Evolutionary conservation across 2,888 invertebrate species (phyloP).

Genomic region (Rhyacophila evoluta): DNA sequence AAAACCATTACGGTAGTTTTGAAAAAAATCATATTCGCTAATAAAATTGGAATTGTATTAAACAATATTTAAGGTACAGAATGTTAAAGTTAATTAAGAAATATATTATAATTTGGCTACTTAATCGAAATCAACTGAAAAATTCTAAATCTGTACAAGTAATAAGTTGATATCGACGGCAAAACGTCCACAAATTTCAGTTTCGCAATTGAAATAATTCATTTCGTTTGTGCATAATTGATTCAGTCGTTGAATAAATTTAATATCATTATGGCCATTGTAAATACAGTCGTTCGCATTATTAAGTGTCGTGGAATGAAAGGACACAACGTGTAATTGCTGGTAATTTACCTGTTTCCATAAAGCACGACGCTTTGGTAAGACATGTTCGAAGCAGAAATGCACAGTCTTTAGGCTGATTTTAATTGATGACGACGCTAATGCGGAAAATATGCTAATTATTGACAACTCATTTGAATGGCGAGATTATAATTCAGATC

Average conservation of each 20-base stretch:
- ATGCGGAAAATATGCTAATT: conserved; percentile 53
- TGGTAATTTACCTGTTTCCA: conserved; percentile 50
- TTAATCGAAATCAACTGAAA: too few relatives aligned
- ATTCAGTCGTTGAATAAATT: conserved; percentile 4
- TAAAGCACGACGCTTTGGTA: conserved; percentile 42
- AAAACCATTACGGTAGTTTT: too few relatives aligned
- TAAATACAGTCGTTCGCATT: conserved; percentile 26
- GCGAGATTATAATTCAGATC: conserved; percentile 29
- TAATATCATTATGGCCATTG: conserved; percentile 19
- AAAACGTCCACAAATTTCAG: background rate
- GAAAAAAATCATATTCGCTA: too few relatives aligned
- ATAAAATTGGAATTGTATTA: too few relatives aligned
- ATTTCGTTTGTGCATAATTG: background rate
- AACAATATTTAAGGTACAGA: too few relatives aligned
- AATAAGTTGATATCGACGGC: too few relatives aligned
- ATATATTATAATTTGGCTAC: too few relatives aligned
- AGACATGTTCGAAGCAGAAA: conserved; percentile 36
- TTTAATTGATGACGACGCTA: conserved; percentile 54
- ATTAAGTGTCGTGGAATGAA: conserved; percentile 33
- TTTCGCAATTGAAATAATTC: background rate
- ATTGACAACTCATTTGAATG: conserved; percentile 18
- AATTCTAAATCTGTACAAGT: too few relatives aligned
- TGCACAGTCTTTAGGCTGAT: conserved; percentile 49
- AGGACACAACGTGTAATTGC: conserved; percentile 39
- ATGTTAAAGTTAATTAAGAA: too few relatives aligned